Conservation (phyloP, 2,113 vertebrate genomes). For the Murina feae region DNA sequence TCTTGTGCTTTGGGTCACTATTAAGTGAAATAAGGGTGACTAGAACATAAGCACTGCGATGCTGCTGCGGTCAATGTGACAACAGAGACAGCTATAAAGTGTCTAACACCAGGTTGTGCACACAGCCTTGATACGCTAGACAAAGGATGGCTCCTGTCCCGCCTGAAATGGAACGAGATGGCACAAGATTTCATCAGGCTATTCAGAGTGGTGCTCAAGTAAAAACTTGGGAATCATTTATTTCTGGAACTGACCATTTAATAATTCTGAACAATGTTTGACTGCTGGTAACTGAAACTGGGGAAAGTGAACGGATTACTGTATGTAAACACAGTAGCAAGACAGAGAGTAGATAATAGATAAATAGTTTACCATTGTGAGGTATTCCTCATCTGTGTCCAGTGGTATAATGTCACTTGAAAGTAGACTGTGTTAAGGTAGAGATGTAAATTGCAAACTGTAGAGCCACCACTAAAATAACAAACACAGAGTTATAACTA, state of each 20-base stretch:
- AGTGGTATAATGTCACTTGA: background rate
- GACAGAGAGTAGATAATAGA: background rate
- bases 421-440: background rate
- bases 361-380: background rate
- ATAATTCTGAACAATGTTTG: background rate
- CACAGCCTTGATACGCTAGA: no score
- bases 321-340: background rate
- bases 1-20: no score
- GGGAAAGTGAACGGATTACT: background rate
- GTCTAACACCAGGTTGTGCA: no score
- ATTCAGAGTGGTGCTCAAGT: no score
- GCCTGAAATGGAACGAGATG: no score
- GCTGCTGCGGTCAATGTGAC: no score
- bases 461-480: background rate
- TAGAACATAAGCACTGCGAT: no score
- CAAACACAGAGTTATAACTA: background rate
- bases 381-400: background rate
- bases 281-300: no score
- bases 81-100: no score
- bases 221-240: background rate
- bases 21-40: no score
- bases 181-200: no score
- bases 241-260: background rate
- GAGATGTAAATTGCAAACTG: background rate
- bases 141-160: no score